Conservation (phyloP, 2,888 invertebrate genomes). For the Dolomedes plantarius region DNA sequence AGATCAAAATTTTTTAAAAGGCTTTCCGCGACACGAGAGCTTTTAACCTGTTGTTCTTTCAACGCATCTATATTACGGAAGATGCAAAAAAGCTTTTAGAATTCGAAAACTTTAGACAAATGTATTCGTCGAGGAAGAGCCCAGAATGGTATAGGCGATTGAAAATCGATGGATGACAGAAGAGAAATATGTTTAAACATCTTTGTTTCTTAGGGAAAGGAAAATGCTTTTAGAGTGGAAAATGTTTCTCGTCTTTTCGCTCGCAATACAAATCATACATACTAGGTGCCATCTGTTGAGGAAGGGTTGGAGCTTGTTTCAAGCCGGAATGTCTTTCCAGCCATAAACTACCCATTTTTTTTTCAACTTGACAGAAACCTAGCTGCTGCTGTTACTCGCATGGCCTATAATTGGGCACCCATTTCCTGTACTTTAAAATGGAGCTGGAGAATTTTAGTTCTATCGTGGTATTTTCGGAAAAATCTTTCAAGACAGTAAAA, state of each 20-base stretch:
- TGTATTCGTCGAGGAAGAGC: constrained; percentile 8
- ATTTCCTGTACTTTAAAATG: no score
- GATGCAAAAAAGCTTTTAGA: constrained; percentile 46
- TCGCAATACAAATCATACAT: neutral
- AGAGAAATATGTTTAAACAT: constrained; percentile 49
- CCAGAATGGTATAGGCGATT: constrained; percentile 6
- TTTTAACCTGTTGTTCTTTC: constrained; percentile 62
- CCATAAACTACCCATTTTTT: no score
- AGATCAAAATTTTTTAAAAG: constrained; percentile 33
- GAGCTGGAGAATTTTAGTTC: no score
- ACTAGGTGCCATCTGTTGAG: neutral
- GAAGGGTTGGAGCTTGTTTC: neutral
- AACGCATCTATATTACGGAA: constrained; percentile 19
- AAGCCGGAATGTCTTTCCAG: no score
- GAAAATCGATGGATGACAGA: constrained; percentile 40
- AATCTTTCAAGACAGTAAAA: no score
- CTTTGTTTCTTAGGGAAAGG: constrained; percentile 8
- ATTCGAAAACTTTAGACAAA: constrained; percentile 21
- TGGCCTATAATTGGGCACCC: no score
- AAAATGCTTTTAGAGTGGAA: constrained; percentile 51
- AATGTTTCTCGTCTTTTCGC: constrained; percentile 1
- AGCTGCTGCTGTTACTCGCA: no score
- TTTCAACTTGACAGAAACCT: no score
- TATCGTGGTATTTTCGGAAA: no score
- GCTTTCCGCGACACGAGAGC: constrained; percentile 37